Evolutionary conservation across 2,113 vertebrate genomes (phyloP), one percentile per base, ranked within the genome.

Genomic region (Platichthys stellatus): DNA sequence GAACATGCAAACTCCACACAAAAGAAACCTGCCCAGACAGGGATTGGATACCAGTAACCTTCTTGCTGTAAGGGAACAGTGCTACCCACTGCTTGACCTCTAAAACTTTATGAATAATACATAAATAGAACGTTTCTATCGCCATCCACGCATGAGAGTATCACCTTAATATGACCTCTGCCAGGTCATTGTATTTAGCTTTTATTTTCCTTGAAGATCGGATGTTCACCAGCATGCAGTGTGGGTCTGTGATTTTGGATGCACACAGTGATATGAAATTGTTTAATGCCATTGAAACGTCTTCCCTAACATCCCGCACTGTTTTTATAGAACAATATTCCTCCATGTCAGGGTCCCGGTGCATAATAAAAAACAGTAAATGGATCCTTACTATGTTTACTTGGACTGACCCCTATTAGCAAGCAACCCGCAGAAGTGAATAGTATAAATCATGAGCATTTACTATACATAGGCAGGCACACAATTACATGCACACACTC

Each of bases 301-400:
- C 18, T 10, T 15, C 13, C 20, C 51, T n/a, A 54, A 54, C 20
- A 54, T 83, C n/a, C 66, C 3, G 1, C 56, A 38, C 81, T 88
- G 72, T 95, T 93, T 94, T 93, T 94, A 89, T 94, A 94, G 88
- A 92, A 64, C 80, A 71, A 75, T 87, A 59, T 84, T 91, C 77
- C 69, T 90, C 83, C 79, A 81, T 90, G 82, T 88, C 80, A 82
- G 87, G 72, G 69, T 88, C 82, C 81, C 68, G 80, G 69, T 91
- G 85, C 88, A 94, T 93, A 92, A 93, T 89, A 88, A 91, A 94
- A 89, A 72, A 75, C 87, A 90, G 83, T 86, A 90, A 92, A 88
- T 89, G 83, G 92, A 93, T 92, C 84, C 67, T 49, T 87, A 86
- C 88, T 91, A 92, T 91, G 86, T 93, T 90, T 85, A 82, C 77